Evolutionary conservation across 2,113 vertebrate species (phyloP).

Genomic region (Lamprotornis superbus): DNA sequence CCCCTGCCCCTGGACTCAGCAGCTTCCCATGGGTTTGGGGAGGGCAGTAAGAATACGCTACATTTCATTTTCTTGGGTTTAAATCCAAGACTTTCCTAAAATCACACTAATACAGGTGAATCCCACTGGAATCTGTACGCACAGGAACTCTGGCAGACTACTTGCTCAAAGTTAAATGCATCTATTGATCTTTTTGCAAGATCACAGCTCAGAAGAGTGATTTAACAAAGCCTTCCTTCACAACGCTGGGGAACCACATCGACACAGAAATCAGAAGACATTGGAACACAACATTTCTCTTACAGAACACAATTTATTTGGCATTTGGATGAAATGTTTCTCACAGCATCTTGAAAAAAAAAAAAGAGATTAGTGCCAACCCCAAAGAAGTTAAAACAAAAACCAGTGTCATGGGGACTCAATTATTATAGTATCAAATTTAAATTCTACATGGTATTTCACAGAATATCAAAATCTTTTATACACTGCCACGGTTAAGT

Average conservation of each 20-base stretch:
- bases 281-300: neutral
- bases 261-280: neutral
- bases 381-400: constrained; percentile 70
- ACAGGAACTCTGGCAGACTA: neutral
- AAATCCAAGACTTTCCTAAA: neutral
- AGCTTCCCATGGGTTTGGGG: neutral
- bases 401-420: constrained; percentile 61
- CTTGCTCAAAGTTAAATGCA: neutral
- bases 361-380: constrained; percentile 73
- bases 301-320: constrained; percentile 94
- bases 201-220: neutral
- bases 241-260: fast-evolving
- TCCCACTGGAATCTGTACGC: neutral
- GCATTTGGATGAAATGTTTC: constrained; percentile 91
- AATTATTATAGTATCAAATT: constrained; percentile 77
- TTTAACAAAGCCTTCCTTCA: neutral
- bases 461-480: constrained; percentile 70
- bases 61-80: neutral
- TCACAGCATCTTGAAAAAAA: constrained; percentile 82
- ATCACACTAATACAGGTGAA: neutral
- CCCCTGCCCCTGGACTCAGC: neutral
- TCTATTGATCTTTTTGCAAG: neutral
- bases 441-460: constrained; percentile 73
- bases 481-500: constrained; percentile 70
- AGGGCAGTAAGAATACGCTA: neutral